phyloP scores from a whole-genome alignment of 1,140 invertebrate genomes.

The Drosophila malerkotliana region DNA sequence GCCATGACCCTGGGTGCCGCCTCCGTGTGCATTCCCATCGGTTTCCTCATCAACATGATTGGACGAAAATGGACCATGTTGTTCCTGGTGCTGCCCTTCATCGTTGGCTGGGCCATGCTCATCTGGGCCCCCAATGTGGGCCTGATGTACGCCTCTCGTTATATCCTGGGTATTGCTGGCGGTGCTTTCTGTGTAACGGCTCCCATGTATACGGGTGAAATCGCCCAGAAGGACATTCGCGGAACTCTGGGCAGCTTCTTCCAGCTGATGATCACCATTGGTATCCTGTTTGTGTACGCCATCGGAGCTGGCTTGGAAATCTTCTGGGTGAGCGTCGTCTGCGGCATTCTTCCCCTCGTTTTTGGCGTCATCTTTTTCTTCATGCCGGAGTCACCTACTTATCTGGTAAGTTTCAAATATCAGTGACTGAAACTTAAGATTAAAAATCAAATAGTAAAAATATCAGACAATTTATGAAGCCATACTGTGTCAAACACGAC shows the following conservation, averaged over 20 bases:
- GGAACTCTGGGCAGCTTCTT: slow-evolving; percentile 92
- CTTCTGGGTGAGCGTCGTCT: slow-evolving; percentile 87
- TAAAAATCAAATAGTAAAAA: background rate
- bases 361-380: slow-evolving; percentile 89
- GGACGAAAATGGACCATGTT: slow-evolving; percentile 91
- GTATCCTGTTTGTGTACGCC: slow-evolving; percentile 89
- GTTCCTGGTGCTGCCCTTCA: slow-evolving; percentile 88
- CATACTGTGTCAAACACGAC: no score
- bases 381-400: slow-evolving; percentile 91
- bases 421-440: background rate
- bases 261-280: slow-evolving; percentile 90
- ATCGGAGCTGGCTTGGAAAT: slow-evolving; percentile 87
- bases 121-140: slow-evolving; percentile 87
- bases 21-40: slow-evolving; percentile 89
- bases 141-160: slow-evolving; percentile 89
- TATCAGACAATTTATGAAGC: background rate
- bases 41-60: slow-evolving; percentile 89
- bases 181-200: slow-evolving; percentile 91
- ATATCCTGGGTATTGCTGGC: slow-evolving; percentile 89
- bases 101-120: slow-evolving; percentile 91
- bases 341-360: slow-evolving; percentile 87
- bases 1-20: slow-evolving; percentile 89
- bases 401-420: slow-evolving; percentile 77
- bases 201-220: slow-evolving; percentile 93
- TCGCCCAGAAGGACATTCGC: slow-evolving; percentile 90